Conservation (phyloP, 2,113 vertebrate species). For the Platycercus adscitus region DNA sequence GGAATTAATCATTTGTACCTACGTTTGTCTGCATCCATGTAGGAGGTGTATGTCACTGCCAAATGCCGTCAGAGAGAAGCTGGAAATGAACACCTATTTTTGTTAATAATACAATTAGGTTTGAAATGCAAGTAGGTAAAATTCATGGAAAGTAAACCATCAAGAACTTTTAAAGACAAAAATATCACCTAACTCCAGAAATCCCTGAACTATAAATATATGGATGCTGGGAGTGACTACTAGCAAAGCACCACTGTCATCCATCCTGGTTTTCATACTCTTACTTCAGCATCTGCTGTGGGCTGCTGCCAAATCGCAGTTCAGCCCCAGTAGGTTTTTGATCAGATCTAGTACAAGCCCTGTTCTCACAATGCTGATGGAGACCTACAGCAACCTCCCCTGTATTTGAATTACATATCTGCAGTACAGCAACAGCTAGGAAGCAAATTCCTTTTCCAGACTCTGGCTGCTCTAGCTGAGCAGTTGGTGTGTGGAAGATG, state of each 20-base stretch:
- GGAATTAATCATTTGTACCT: not conserved
- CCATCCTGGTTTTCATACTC: not conserved
- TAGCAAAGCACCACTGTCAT: rapidly evolving
- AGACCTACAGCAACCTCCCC: not conserved
- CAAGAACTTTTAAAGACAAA: not conserved
- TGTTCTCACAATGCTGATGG: not conserved
- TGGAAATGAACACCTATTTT: not conserved
- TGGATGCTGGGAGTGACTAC: not conserved
- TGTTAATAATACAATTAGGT: not conserved
- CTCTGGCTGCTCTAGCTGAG: rapidly evolving
- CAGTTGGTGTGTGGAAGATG: not conserved
- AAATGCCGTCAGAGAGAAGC: not conserved
- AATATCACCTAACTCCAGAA: not conserved
- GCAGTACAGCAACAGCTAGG: rapidly evolving
- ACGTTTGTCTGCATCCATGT: not conserved
- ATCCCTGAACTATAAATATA: not conserved
- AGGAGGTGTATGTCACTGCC: not conserved
- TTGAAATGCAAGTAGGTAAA: not conserved
- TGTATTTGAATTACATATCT: not conserved
- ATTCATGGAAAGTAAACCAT: not conserved
- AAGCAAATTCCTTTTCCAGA: not conserved
- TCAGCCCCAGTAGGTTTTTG: not conserved
- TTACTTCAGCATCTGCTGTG: not conserved
- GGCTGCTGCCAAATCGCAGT: not conserved
- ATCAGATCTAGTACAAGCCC: not conserved